Evolutionary conservation across 1,140 invertebrate species (phyloP), one percentile per base, ranked within the genome.

Genomic region (Notospermus geniculatus): DNA sequence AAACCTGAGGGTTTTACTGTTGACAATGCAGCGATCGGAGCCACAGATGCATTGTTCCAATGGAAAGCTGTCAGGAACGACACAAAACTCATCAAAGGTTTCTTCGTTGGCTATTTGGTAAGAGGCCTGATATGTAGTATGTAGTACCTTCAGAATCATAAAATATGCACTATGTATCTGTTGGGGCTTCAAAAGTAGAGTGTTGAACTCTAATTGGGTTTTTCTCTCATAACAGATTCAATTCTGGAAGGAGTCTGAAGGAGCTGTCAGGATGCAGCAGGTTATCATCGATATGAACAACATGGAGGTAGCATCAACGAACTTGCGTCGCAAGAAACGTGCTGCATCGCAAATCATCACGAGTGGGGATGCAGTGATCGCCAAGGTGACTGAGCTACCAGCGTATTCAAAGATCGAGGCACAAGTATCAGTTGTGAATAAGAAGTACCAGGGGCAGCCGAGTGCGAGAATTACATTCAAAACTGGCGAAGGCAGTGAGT

Each of bases 391-490:
- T 45, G 63, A 71, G 23, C 68, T 78, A 1, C 76, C 76, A 19
- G 74, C 96, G 0, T 90, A 89, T 78, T 89, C 91, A 25, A 91
- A 89, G 76, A 97, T 98, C 76, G 91, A 87, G 75, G 93, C 93
- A 0, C 87, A 90, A 66, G 91, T 98, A 50, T 83, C 92, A 39
- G 95, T 91, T 1, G 94, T 92, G 76, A 99, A 98, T 79, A 91
- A 91, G 2, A 83, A 82, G 46, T 93, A 92, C 77, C 91, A 92
- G 76, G 95, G 96, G 32, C 92, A 93, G 7, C 84, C 91, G 0
- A 95, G 92, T 70, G 88, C 93, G 67, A 87, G 86, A 0, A 84
- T 98, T 23, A 88, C 86, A 63, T 93, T 98, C 77, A 85, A 89
- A 53, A 98, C 92, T 7, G 91, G 92, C 1, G 93, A 98, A 86